These are phyloP conservation scores for Maniola hyperantus DNA, from an alignment of 2,888 invertebrate species.

Conservation along the genomic window DNA sequence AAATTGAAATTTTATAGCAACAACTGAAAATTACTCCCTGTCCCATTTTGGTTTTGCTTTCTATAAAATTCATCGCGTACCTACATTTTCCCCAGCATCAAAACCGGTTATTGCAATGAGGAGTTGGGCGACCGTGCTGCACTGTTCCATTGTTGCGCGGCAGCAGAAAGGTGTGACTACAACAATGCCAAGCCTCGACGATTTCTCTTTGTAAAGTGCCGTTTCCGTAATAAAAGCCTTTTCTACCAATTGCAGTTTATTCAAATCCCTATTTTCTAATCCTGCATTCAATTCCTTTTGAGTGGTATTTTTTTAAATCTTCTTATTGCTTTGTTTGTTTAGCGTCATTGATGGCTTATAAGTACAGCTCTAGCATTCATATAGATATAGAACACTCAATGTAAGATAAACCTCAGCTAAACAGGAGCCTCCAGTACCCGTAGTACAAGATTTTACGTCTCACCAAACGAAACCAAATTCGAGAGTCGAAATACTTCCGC, in stretches of 20 bases:
- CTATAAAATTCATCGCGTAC: neutral
- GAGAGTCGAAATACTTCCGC: too few relatives aligned
- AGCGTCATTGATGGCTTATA: too few relatives aligned
- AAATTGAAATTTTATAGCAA: neutral
- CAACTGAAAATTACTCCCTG: neutral
- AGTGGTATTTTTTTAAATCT: neutral
- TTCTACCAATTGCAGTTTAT: constrained; percentile 37
- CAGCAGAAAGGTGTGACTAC: constrained; percentile 30
- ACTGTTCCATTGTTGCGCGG: constrained; percentile 26
- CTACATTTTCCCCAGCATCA: constrained; percentile 14
- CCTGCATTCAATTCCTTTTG: neutral
- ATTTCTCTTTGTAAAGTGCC: constrained; percentile 29
- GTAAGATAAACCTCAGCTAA: too few relatives aligned
- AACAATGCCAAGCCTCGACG: constrained; percentile 36
- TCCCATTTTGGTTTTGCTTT: neutral
- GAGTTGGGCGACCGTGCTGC: constrained; percentile 21
- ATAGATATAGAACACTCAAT: too few relatives aligned
- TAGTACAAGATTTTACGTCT: too few relatives aligned
- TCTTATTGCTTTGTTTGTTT: too few relatives aligned
- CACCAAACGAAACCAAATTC: too few relatives aligned
- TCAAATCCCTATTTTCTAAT: constrained; percentile 31
- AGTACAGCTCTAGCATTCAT: too few relatives aligned
- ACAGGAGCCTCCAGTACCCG: too few relatives aligned
- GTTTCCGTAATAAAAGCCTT: constrained; percentile 35
- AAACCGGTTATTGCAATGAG: constrained; percentile 27